A percentile compares a stretch with the other conserved stretches of the same genome.
Evolutionary conservation across 2,888 invertebrate genomes (phyloP).

Genomic region (Mythimna lalbum): DNA sequence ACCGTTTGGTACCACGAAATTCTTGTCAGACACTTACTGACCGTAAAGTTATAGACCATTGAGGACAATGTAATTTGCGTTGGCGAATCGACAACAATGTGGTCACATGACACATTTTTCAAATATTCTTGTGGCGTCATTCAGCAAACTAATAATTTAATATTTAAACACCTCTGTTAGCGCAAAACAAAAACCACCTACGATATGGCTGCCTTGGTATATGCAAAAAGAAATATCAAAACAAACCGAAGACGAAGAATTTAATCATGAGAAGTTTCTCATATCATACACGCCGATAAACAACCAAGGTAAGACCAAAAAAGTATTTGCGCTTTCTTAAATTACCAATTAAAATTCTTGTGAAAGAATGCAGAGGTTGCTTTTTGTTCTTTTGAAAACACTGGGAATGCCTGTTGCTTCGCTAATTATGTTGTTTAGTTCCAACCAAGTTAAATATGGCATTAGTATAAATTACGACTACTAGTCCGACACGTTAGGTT

Average conservation of each 20-base stretch:
- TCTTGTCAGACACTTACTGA: slow-evolving; percentile 18
- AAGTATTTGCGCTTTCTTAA: slow-evolving; percentile 29
- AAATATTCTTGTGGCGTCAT: slow-evolving; percentile 6
- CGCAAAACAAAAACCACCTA: background rate
- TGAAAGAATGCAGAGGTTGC: slow-evolving; percentile 32
- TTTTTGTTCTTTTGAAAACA: slow-evolving; percentile 41
- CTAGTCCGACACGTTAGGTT: slow-evolving; percentile 23
- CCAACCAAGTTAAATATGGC: slow-evolving; percentile 38
- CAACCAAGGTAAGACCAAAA: slow-evolving; percentile 18
- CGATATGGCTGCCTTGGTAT: background rate
- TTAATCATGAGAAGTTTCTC: slow-evolving; percentile 30
- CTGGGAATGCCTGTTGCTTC: slow-evolving; percentile 43
- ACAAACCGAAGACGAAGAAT: slow-evolving; percentile 13
- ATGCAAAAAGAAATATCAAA: slow-evolving; percentile 20
- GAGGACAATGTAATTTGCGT: slow-evolving; percentile 12
- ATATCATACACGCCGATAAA: slow-evolving; percentile 26
- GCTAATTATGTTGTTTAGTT: slow-evolving; percentile 51
- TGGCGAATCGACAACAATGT: slow-evolving; percentile 8
- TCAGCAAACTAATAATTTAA: background rate
- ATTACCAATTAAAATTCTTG: slow-evolving; percentile 59
- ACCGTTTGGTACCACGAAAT: slow-evolving; percentile 37
- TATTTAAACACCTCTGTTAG: background rate
- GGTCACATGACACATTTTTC: background rate
- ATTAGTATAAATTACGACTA: slow-evolving; percentile 41
- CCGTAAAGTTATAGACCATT: slow-evolving; percentile 14